Evolutionary conservation across 2,888 invertebrate species (phyloP).

Genomic region (Ischnura elegans): DNA sequence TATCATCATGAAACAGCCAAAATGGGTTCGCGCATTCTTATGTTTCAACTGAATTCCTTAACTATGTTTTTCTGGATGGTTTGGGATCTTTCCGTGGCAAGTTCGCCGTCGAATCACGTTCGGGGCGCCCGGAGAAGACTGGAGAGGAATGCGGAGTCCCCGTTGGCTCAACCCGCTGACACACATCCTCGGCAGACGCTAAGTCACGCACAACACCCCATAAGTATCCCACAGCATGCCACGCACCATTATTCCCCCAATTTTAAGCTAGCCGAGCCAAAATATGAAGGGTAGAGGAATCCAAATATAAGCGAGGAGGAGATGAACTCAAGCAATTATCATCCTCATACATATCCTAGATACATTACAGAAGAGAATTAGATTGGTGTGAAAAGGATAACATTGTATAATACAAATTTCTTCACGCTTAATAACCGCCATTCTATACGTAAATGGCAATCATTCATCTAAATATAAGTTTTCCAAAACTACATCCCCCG

Average conservation of each 20-base stretch:
- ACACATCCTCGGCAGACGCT: not conserved
- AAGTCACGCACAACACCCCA: not conserved
- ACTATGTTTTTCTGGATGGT: not conserved
- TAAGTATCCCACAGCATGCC: not conserved
- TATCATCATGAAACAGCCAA: too few relatives aligned
- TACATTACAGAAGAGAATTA: too few relatives aligned
- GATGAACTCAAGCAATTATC: too few relatives aligned
- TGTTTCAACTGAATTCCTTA: not conserved
- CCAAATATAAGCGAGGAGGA: too few relatives aligned
- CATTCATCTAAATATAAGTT: too few relatives aligned
- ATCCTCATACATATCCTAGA: too few relatives aligned
- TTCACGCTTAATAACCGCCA: too few relatives aligned
- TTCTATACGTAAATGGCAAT: too few relatives aligned
- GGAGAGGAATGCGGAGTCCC: not conserved
- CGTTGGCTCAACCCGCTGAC: constrained; percentile 3
- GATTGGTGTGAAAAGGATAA: too few relatives aligned
- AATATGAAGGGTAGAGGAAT: not conserved
- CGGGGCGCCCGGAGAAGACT: not conserved
- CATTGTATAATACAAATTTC: too few relatives aligned
- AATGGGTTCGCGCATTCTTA: too few relatives aligned
- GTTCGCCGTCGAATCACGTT: not conserved
- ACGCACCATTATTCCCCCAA: not conserved
- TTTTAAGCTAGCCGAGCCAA: not conserved
- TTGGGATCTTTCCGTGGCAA: not conserved
- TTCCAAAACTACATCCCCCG: too few relatives aligned